phyloP scores from a whole-genome alignment of 2,888 invertebrate genomes.

The Macaria liturata region DNA sequence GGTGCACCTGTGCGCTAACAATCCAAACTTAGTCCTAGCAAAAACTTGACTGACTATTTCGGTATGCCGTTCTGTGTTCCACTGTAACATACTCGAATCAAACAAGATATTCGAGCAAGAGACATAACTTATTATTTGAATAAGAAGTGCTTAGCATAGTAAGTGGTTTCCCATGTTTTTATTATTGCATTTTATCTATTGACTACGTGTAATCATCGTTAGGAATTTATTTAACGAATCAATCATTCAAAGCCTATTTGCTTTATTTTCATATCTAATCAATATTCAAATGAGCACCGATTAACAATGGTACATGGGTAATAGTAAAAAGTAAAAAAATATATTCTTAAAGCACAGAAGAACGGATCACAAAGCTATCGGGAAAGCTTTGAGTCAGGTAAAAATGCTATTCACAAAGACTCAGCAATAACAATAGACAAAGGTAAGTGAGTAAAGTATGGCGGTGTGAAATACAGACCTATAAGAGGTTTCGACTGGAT shows the following conservation, averaged over 20 bases:
- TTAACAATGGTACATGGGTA: background rate
- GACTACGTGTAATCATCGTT: conserved; percentile 5
- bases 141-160: background rate
- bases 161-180: conserved; percentile 10
- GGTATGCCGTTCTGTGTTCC: conserved; percentile 27
- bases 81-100: background rate
- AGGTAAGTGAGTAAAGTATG: conserved; percentile 34
- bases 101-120: too few relatives aligned
- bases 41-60: conserved; percentile 53
- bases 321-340: conserved; percentile 9
- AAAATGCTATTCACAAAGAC: conserved; percentile 57
- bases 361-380: conserved; percentile 44
- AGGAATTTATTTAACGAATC: conserved; percentile 7
- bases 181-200: conserved; percentile 10
- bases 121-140: too few relatives aligned
- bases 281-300: background rate
- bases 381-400: conserved; percentile 56
- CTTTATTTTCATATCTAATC: conserved; percentile 7
- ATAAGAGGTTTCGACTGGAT: conserved; percentile 2
- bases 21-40: conserved; percentile 58
- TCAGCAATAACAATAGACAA: conserved; percentile 54
- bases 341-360: conserved; percentile 25
- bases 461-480: conserved; percentile 7
- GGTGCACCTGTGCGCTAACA: conserved; percentile 69
- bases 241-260: conserved; percentile 5